These are phyloP conservation scores for Bombus fervidus DNA, from an alignment of 1,140 invertebrate species.

Conservation along the genomic window DNA sequence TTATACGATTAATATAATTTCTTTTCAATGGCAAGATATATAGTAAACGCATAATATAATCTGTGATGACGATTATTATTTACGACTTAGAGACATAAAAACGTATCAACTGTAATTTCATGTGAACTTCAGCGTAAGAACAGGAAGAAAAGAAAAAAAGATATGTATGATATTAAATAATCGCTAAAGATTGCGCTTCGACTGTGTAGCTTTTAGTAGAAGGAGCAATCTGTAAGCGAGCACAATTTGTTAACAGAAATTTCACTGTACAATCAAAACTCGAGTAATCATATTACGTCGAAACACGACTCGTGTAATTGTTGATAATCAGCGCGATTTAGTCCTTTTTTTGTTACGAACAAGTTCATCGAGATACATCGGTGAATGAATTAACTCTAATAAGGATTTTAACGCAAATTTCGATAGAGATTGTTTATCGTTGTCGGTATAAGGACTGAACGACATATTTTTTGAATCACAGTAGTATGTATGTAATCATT, in stretches of 20 bases:
- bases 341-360: too few species aligned
- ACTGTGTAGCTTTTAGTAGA: neutral
- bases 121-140: neutral
- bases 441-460: neutral
- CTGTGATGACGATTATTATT: conserved; percentile 23
- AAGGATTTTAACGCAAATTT: neutral
- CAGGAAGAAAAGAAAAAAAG: neutral
- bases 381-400: neutral
- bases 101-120: conserved; percentile 30
- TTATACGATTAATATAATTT: neutral
- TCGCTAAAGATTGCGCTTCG: conserved; percentile 6
- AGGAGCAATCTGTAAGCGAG: conserved; percentile 16
- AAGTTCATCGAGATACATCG: neutral
- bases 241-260: conserved; percentile 7
- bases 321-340: neutral
- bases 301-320: too few species aligned
- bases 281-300: neutral
- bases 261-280: conserved; percentile 6
- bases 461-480: neutral
- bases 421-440: too few species aligned
- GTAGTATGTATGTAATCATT: neutral
- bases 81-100: neutral
- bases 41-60: neutral
- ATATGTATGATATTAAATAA: neutral
- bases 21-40: neutral